These are phyloP conservation scores for Rhagium mordax DNA, from an alignment of 2,888 invertebrate genomes.

Conservation along the genomic window DNA sequence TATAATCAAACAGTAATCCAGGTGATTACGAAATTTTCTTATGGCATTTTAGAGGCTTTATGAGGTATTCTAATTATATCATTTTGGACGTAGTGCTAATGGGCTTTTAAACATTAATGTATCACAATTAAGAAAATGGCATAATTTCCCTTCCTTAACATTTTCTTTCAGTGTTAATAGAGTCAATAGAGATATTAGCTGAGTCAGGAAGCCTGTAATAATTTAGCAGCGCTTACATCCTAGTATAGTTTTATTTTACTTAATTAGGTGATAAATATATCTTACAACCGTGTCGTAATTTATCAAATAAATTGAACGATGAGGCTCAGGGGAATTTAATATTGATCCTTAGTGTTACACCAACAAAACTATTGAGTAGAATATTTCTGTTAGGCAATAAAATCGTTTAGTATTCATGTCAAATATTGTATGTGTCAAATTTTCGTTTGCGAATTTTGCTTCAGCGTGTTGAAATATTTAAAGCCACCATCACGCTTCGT, in stretches of 20 bases:
- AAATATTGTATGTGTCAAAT: conserved; percentile 11
- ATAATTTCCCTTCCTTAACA: too few species aligned
- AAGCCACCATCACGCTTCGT: not conserved
- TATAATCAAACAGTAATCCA: too few species aligned
- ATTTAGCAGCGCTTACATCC: not conserved
- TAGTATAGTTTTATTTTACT: not conserved
- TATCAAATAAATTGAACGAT: not conserved
- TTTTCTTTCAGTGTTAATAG: too few species aligned
- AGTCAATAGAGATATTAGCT: too few species aligned
- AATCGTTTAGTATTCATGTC: conserved; percentile 16
- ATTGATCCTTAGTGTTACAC: not conserved
- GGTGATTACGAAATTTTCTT: too few species aligned
- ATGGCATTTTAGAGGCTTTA: too few species aligned
- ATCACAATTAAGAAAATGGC: too few species aligned
- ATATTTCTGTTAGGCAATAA: conserved; percentile 8
- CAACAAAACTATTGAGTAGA: not conserved
- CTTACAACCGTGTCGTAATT: not conserved
- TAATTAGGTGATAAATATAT: not conserved
- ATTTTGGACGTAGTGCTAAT: too few species aligned
- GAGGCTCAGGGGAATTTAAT: not conserved
- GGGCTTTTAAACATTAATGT: too few species aligned
- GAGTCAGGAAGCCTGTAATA: too few species aligned
- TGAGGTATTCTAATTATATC: too few species aligned
- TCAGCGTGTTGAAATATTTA: conserved; percentile 1
- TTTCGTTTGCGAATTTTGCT: conserved; percentile 5